Base-by-base conservation (phyloP, 1,140 invertebrate species). In the Eufriesea mexicana region DNA sequence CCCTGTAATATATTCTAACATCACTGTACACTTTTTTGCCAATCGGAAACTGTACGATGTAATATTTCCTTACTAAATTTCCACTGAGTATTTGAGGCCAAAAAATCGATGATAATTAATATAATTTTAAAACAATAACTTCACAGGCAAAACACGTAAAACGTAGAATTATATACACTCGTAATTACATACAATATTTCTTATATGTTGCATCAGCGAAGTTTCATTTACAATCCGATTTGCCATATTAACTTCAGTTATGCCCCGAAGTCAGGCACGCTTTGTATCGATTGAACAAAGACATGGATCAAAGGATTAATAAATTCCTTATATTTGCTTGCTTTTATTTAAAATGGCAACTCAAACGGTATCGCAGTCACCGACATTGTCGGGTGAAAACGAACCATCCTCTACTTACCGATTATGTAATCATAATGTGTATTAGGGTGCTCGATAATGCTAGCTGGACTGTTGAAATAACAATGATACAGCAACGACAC, bases 351-450 rank as follows among this genome's bases (percentile, higher is more conserved):
- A n/a, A n/a, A 10, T 18, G 9, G 14, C n/a, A 47, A 49, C 49
- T n/a, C 57, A 2, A 16, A 5, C 28, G 57, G 35, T 59, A 64
- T 25, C 28, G n/a, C 35, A 28, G 51, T n/a, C 49, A 55, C 55
- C 35, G 57, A 59, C 23, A 23, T n/a, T 55, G 54, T 18, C 25
- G 5, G 25, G 35, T 2, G 47, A 25, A 49, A 10, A 25, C 35
- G 1, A 54, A 68, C n/a, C 35, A 4, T n/a, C 18, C 42, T 42
- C 35, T 55, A 78, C 92, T 92, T 73, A 94, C 93, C 93, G 7
- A 94, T 82, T 59, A 94, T 90, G 81, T 94, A 94, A 86, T 94
- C 93, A 75, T 94, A 94, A 62, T 89, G 85, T 51, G 84, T 81
- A 23, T 90, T 74, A 0, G 93, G 91, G 62, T 90, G 73, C 75